Evolutionary conservation across 2,797 vertebrate species (phyloP), one percentile per base, ranked within the genome.

Genomic region (Gadopsis bispinosus): DNA sequence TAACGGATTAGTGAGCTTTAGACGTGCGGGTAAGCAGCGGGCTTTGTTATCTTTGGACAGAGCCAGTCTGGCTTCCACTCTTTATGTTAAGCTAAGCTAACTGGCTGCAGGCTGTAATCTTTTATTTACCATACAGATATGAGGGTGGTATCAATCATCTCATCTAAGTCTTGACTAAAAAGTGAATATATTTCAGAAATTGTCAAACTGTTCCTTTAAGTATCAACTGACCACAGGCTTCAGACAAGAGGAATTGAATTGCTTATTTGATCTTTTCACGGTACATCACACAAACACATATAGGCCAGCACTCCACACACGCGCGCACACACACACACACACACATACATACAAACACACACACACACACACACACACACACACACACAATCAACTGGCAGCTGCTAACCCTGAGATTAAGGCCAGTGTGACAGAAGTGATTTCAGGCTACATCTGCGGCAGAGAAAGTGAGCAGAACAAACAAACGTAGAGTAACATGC

Each of bases 351-450:
- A 74, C 75, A 89, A 60, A 73, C 72, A 64, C 41, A 60, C 75
- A 64, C 31, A 4, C 54, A 64, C 73, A 63, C 73, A 80, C 81
- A 86, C 61, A 64, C 60, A 77, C 69, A 65, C 62, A 75, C 50
- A 43, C 14, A 19, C 53, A 58, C 66, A 55, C 41, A 83, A 61
- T 81, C 73, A 69, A 84, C 70, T 39, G 74, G 90, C 92, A 93
- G 91, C 90, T 93, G 92, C 89, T 91, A 85, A 87, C 88, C 87
- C 83, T 0, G 76, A 91, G 91, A 93, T 93, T 93, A 93, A 91
- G 91, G 90, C 88, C 92, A 90, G 87, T 78, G 89, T 87, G 88
- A 91, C 90, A 84, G 88, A 92, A 87, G 72, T 83, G 88, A 91
- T 93, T 91, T 91, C 83, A 86, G 86, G 85, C 85, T 91, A 83